phyloP scores from a whole-genome alignment of 2,113 vertebrate species.

The Sminthopsis crassicaudata region DNA sequence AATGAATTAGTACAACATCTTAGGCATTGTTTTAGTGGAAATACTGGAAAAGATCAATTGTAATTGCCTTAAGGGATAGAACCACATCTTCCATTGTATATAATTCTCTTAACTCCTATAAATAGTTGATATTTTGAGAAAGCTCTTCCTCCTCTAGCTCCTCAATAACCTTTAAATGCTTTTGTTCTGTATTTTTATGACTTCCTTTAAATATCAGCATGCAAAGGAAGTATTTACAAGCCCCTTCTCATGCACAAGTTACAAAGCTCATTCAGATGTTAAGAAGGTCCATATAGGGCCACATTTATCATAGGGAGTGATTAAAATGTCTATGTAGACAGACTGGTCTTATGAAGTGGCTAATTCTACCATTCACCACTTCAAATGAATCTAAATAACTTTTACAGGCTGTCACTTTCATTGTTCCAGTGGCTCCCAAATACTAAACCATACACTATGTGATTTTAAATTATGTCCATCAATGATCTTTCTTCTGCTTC shows the following conservation, averaged over 20 bases:
- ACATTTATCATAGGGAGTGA: slow-evolving; percentile 50
- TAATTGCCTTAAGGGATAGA: neutral
- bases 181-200: slow-evolving; percentile 39
- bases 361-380: slow-evolving; percentile 70
- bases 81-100: neutral
- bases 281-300: slow-evolving; percentile 51
- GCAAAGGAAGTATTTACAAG: neutral
- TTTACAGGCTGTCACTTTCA: slow-evolving; percentile 57
- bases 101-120: neutral
- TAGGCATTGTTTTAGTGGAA: slow-evolving; percentile 1
- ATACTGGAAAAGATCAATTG: neutral
- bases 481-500: slow-evolving; percentile 64
- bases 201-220: slow-evolving; percentile 28
- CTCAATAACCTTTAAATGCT: slow-evolving; percentile 47
- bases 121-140: slow-evolving; percentile 5
- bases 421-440: slow-evolving; percentile 68
- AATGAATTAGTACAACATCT: neutral
- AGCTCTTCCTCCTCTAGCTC: neutral
- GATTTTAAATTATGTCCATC: slow-evolving; percentile 76
- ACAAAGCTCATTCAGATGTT: slow-evolving; percentile 43
- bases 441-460: slow-evolving; percentile 67
- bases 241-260: slow-evolving; percentile 49
- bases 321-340: slow-evolving; percentile 69
- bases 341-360: slow-evolving; percentile 46
- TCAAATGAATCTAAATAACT: slow-evolving; percentile 77